These are phyloP conservation scores for Yponomeuta evonymella DNA, from an alignment of 2,888 invertebrate genomes.

Conservation along the genomic window DNA sequence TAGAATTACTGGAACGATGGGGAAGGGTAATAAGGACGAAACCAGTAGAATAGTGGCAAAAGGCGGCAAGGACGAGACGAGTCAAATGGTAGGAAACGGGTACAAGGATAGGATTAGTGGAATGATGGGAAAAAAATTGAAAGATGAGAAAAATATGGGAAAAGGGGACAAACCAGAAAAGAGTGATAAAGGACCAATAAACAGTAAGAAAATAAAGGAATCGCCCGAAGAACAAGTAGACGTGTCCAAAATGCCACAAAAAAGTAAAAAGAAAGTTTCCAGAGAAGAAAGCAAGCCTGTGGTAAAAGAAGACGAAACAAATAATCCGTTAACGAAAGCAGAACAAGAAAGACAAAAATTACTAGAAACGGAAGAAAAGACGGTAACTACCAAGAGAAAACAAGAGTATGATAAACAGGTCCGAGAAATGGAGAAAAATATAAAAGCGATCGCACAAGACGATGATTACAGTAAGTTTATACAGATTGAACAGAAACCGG, in stretches of 20 bases:
- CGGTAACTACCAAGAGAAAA: background rate
- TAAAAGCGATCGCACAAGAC: constrained; percentile 11
- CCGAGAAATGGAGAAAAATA: constrained; percentile 19
- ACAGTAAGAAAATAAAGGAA: background rate
- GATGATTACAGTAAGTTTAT: constrained; percentile 17
- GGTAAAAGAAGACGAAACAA: background rate
- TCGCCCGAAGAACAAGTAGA: background rate
- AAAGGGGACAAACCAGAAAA: background rate
- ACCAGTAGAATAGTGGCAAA: background rate
- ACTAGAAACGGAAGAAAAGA: background rate
- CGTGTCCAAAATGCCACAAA: background rate
- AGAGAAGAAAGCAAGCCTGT: background rate
- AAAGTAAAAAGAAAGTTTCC: background rate
- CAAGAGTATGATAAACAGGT: constrained; percentile 16
- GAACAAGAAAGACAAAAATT: background rate
- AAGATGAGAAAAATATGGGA: background rate
- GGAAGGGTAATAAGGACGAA: background rate
- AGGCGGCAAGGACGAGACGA: background rate
- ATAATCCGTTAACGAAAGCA: background rate
- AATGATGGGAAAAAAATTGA: background rate
- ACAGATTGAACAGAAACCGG: constrained; percentile 18
- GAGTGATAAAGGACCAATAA: background rate
- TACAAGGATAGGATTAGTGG: background rate
- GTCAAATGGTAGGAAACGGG: background rate
- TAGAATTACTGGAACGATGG: background rate